Base-by-base conservation (phyloP, 2,113 vertebrate species). In the Carlito syrichta region DNA sequence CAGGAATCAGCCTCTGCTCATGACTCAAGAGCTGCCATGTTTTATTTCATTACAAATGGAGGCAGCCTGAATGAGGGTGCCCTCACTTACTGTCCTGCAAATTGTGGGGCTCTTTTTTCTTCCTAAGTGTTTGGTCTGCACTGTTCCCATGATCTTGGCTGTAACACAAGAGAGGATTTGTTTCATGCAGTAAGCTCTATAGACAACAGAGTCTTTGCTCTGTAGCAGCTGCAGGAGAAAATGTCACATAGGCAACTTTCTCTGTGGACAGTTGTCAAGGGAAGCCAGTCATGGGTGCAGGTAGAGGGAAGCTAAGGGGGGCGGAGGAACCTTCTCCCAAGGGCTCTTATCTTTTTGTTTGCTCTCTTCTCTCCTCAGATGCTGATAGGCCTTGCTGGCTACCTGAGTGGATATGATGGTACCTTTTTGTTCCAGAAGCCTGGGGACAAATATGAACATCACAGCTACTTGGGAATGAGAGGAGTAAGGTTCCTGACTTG, bases 401-500 rank as follows among this genome's bases (percentile, higher is more conserved):
- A 99, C 97, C 98, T 99, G 98, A 99, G 99, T 25, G 99, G 99
- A 20, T 99, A 99, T 38, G 98, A 99, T 95, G 99, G 99, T 17
- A 99, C 99, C 27, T 99, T 99, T 98, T 98, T 99, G 76, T 99
- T 99, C 97, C 97, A 99, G 96, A 99, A 99, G 97, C 99, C 99
- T 6, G 99, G 99, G 86, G 99, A 99, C 98, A 99, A 98, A 98
- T 99, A 99, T n/a, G 99, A 99, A 79, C 98, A 99, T 76, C 99
- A 99, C 98, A 99, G 97, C 98, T 99, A 99, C 86, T 32, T 99
- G 97, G 99, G 99, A 62, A 99, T 99, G 99, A 99, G 99, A 99
- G 99, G 99, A 98, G 99, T 99, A 99, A 98, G 99, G n/a, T 95
- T n/a, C 85, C 32, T 83, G 89, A 63, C 66, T 82, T 86, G 45